Base-by-base conservation (phyloP, 2,113 vertebrate species). In the Seriola quinqueradiata region DNA sequence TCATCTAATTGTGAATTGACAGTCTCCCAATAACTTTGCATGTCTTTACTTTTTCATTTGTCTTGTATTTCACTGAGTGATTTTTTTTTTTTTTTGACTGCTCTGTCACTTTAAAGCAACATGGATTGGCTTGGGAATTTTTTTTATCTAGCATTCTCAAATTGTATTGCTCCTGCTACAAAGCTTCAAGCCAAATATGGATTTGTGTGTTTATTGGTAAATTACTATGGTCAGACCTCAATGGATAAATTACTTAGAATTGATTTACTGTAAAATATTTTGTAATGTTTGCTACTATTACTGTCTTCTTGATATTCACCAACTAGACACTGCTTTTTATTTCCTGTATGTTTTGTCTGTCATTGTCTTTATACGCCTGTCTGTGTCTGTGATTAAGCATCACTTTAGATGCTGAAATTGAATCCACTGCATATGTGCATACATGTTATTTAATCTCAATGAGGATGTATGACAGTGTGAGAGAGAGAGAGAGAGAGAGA, bases 181-280 rank as follows among this genome's bases (percentile, higher is more conserved):
- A 65, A 70, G 74, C 68, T 79, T 61, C 25, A 58, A 70, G 58
- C 48, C 61, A 64, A 58, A 60, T 68, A 72, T 67, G 32, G 36
- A 73, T 87, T n/a, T 32, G 4, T 59, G 3, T 40, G 11, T 79
- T 28, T 44, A 36, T 10, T 42, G 40, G 40, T 8, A 42, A 42
- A 42, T 42, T 42, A 42, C 40, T 9, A 42, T 9, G 10, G 40
- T 42, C 40, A 42, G 76, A 70, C 34, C 6, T 13, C 48, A 67
- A 1, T 40, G n/a, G 46, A 70, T 65, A 67, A 79, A 83, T 81
- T 12, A 76, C 67, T 75, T 69, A 44, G 40, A 57, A 83, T 81
- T 54, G 81, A 88, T 88, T 83, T 78, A 25, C 28, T 68, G 48
- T 48, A 67, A 77, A 78, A 75, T 52, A 72, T 76, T 64, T 61